A percentile compares a stretch with the other conserved stretches of the same genome.
phyloP scores from a whole-genome alignment of 2,797 vertebrate genomes.

The Antrozous pallidus region DNA sequence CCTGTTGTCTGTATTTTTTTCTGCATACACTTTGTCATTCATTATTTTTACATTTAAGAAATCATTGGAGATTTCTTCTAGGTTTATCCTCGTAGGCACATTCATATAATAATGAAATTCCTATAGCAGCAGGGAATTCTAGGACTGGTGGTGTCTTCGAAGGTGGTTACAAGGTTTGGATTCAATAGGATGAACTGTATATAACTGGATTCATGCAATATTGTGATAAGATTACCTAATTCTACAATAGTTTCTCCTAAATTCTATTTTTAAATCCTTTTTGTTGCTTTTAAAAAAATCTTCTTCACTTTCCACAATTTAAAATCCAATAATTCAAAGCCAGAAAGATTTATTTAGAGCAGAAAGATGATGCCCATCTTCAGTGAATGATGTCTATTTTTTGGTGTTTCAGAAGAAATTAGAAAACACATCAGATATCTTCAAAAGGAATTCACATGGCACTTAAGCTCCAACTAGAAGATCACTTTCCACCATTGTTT shows the following conservation, averaged over 20 bases:
- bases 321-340: background rate
- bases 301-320: background rate
- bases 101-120: background rate
- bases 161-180: background rate
- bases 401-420: background rate
- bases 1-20: background rate
- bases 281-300: background rate
- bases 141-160: background rate
- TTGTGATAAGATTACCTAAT: background rate
- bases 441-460: background rate
- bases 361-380: background rate
- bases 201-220: background rate
- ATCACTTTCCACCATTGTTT: background rate
- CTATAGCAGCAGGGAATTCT: background rate
- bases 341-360: background rate
- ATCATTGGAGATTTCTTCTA: background rate
- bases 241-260: background rate
- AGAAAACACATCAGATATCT: background rate
- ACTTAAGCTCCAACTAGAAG: background rate
- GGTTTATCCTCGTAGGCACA: background rate
- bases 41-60: conserved; percentile 10
- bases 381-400: background rate
- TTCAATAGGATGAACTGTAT: background rate
- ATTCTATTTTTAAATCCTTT: background rate
- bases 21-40: background rate